A percentile compares a stretch with the other conserved stretches of the same genome.
Conservation (phyloP, 2,113 vertebrate species). For the Anhinga anhinga region DNA sequence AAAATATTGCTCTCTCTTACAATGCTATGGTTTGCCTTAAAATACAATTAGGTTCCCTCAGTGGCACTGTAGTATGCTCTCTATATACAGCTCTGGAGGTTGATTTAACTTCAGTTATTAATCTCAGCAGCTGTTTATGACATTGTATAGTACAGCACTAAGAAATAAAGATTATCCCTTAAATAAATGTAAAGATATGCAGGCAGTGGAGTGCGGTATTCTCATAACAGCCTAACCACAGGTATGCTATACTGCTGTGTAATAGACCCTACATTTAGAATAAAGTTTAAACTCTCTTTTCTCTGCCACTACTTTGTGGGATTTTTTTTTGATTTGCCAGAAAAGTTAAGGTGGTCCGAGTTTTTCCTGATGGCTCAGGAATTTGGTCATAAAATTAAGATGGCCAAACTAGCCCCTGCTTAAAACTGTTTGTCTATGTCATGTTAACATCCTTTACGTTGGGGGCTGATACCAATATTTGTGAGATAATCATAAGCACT, state of each 20-base stretch:
- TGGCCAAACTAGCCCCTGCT: not conserved
- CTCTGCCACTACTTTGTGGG: not conserved
- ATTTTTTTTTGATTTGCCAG: not conserved
- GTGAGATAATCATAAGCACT: not conserved
- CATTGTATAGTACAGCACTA: not conserved
- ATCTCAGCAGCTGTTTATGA: slow-evolving; percentile 27
- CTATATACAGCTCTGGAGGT: not conserved
- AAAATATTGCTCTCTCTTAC: not conserved
- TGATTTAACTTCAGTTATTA: slow-evolving; percentile 35
- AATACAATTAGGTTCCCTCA: not conserved
- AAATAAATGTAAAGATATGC: slow-evolving; percentile 30
- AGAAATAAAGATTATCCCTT: slow-evolving; percentile 38
- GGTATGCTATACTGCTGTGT: not conserved
- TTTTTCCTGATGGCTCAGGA: not conserved
- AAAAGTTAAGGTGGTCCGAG: not conserved
- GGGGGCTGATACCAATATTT: not conserved
- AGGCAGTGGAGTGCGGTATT: not conserved
- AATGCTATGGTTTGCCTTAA: not conserved
- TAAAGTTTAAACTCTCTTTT: not conserved
- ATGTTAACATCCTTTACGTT: not conserved
- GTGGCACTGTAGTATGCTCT: not conserved
- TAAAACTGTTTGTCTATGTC: not conserved
- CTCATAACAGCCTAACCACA: not conserved
- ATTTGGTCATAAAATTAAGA: not conserved
- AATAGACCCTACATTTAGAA: not conserved